These are phyloP conservation scores for Petroica traversi DNA, from an alignment of 2,113 vertebrate genomes.

Conservation along the genomic window DNA sequence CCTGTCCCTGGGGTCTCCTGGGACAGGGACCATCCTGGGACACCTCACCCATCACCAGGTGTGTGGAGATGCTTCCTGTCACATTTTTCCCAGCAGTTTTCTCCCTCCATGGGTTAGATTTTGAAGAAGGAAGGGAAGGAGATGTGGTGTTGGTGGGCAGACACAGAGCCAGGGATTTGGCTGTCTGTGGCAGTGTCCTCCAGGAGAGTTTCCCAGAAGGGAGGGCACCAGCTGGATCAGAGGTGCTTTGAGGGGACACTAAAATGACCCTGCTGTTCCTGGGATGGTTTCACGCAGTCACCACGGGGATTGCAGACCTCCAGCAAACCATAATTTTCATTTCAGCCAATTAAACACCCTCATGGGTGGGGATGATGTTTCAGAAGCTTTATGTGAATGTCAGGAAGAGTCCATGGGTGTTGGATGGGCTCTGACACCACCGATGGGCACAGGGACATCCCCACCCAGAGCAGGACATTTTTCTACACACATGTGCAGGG, in stretches of 20 bases:
- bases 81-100: accelerated
- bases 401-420: accelerated
- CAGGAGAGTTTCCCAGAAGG: neutral
- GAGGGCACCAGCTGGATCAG: neutral
- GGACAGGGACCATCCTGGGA: neutral
- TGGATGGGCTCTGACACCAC: neutral
- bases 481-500: accelerated
- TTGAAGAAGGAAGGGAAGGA: neutral
- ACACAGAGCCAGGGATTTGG: neutral
- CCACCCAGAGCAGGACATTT: accelerated
- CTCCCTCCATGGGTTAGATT: neutral
- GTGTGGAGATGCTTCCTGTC: neutral
- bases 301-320: accelerated
- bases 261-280: neutral
- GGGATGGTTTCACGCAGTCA: neutral
- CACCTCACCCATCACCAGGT: neutral
- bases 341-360: neutral
- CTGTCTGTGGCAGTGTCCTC: neutral
- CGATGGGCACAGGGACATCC: accelerated
- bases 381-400: neutral
- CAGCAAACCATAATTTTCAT: neutral
- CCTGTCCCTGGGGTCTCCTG: neutral
- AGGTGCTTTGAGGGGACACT: neutral
- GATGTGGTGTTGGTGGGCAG: accelerated
- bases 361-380: accelerated